These are phyloP conservation scores for Microcebus murinus DNA, from an alignment of 2,113 vertebrate genomes.

Conservation along the genomic window DNA sequence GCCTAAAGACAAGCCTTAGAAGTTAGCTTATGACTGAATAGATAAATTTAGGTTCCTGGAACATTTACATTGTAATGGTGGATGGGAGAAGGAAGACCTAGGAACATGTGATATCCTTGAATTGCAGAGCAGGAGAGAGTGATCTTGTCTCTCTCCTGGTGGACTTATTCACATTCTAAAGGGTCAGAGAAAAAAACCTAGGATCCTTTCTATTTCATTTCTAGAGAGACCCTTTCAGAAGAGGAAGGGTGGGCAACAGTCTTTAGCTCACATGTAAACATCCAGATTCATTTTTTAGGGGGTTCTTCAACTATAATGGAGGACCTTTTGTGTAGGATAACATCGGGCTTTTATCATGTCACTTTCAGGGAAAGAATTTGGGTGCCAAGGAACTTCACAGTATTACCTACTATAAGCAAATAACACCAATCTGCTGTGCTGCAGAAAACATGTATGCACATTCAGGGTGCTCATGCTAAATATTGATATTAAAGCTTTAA, in stretches of 20 bases:
- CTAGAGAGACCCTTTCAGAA: not conserved
- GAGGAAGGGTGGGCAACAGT: not conserved
- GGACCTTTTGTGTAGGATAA: too few species aligned
- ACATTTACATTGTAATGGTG: not conserved
- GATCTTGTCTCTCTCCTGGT: not conserved
- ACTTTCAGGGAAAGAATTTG: not conserved
- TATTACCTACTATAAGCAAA: not conserved
- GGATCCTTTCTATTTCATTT: not conserved
- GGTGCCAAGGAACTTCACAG: fast-evolving
- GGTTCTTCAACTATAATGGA: not conserved
- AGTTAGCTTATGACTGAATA: not conserved
- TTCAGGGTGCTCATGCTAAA: not conserved
- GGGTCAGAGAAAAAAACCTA: not conserved
- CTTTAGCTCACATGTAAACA: not conserved
- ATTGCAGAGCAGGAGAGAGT: not conserved
- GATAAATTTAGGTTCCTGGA: not conserved
- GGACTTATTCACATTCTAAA: not conserved
- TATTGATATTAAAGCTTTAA: not conserved
- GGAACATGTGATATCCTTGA: too few species aligned
- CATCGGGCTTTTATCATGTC: not conserved
- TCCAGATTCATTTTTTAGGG: not conserved
- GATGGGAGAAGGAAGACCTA: too few species aligned
- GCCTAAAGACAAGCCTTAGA: not conserved
- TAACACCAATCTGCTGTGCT: not conserved
- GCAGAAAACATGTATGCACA: not conserved